Percentiles rank a stretch among this genome's conserved stretches.
phyloP scores from a whole-genome alignment of 2,797 vertebrate species.

The Alca torda region DNA sequence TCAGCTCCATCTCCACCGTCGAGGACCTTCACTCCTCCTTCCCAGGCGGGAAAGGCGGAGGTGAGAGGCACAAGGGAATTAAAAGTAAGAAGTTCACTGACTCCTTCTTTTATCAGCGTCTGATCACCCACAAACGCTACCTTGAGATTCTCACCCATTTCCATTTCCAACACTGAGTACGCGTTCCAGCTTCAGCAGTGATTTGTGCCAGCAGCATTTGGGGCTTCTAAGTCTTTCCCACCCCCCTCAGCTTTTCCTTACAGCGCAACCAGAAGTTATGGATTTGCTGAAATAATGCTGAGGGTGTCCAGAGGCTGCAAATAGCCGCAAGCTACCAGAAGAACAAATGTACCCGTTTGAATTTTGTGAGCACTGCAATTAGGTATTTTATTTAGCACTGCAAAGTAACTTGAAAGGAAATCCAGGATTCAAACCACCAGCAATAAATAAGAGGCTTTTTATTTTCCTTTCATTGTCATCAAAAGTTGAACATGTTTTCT shows the following conservation, averaged over 20 bases:
- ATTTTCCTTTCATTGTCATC: constrained; percentile 50
- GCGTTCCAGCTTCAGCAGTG: neutral
- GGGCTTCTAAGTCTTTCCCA: neutral
- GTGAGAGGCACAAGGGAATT: neutral
- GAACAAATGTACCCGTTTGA: constrained; percentile 44
- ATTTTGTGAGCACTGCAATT: constrained; percentile 44
- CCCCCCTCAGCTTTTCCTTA: neutral
- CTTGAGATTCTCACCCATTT: neutral
- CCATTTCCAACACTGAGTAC: neutral
- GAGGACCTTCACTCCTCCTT: neutral
- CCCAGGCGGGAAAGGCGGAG: neutral
- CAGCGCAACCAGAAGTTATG: neutral
- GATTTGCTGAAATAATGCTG: constrained; percentile 34
- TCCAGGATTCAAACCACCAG: constrained; percentile 37
- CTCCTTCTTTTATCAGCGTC: neutral
- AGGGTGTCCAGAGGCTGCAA: constrained; percentile 38
- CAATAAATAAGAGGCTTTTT: constrained; percentile 55
- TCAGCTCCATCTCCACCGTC: neutral
- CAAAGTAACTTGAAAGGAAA: constrained; percentile 59
- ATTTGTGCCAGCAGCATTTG: neutral
- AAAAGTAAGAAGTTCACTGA: neutral
- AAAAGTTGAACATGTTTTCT: constrained; percentile 62
- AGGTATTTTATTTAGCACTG: constrained; percentile 63
- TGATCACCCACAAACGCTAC: neutral
- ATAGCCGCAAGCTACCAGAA: neutral